Evolutionary conservation across 2,797 vertebrate genomes (phyloP), one percentile per base, ranked within the genome.

Genomic region (Ctenochaetus hawaiiensis): DNA sequence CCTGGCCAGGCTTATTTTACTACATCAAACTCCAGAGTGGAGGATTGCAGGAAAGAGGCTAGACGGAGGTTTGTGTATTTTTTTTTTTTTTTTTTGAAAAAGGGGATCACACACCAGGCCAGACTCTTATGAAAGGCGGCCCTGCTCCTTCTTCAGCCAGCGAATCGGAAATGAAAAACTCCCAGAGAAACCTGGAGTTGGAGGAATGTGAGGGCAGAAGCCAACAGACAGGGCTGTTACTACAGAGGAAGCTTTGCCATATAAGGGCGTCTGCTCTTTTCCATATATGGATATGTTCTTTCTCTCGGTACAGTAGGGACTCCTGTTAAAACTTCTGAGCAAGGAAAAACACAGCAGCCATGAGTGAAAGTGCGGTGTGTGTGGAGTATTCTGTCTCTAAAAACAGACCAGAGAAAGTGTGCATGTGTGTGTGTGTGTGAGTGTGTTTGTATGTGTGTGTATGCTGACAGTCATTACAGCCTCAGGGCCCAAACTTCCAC

Each of bases 161-260:
- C 94, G 93, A 96, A 97, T 96, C 95, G 97, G 97, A 99, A 98
- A 97, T 98, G 96, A 97, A 97, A 97, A 95, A 93, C 95, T 98
- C 96, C 93, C 94, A 95, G 95, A 96, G 96, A 96, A 96, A 93
- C 90, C 89, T 87, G 88, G 87, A 94, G 91, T 78, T 93, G 95
- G 6, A 97, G 95, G 97, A 98, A 97, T 98, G 97, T 84, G 87
- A 77, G 90, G 76, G 87, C 30, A 85, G 68, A 87, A 94, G 97
- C 97, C 97, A 97, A 96, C 91, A 96, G 94, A 97, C 95, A 93
- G 96, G 93, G 95, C 93, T 93, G 95, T 95, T 96, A 94, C 95
- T 95, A 93, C 91, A 92, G 95, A 98, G 97, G 97, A 98, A 97
- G 96, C 89, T 77, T 95, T 83, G 87, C 97, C 96, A 91, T 97